Percentiles rank a stretch among this genome's conserved stretches.
These are phyloP conservation scores for Danionella dracula DNA, from an alignment of 2,797 vertebrate species.

Conservation along the genomic window DNA sequence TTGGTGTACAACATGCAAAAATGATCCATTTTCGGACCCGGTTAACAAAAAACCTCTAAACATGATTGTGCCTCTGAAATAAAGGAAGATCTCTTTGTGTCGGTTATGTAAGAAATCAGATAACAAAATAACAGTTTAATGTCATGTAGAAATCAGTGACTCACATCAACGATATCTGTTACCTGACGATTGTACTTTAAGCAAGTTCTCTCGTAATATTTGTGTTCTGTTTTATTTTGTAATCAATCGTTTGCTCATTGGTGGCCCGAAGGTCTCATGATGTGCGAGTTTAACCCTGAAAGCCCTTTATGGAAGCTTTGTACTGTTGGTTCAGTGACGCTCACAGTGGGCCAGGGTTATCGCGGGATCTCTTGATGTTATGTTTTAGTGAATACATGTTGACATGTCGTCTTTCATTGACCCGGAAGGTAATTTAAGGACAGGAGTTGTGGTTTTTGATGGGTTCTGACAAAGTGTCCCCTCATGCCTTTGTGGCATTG, in stretches of 20 bases:
- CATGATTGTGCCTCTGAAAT: no score
- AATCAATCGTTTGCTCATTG: not conserved
- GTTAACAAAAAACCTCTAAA: no score
- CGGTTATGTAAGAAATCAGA: not conserved
- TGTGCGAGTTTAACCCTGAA: not conserved
- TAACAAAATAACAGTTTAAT: no score
- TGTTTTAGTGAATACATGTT: not conserved
- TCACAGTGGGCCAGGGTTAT: constrained; percentile 1
- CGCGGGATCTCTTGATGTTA: not conserved
- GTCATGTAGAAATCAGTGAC: no score
- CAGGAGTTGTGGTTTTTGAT: not conserved
- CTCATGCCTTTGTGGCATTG: not conserved
- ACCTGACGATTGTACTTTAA: no score
- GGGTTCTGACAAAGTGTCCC: not conserved
- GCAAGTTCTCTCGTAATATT: not conserved
- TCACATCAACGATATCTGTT: no score
- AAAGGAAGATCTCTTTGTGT: no score
- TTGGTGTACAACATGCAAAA: no score
- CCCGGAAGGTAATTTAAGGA: not conserved
- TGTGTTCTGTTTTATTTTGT: not conserved
- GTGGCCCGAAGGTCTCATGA: not conserved
- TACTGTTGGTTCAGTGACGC: constrained; percentile 12
- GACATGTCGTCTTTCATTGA: not conserved
- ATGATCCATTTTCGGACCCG: no score
- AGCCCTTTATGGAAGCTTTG: not conserved